Base-by-base conservation (phyloP, 2,113 vertebrate species). In the Melanotaenia duboulayi region DNA sequence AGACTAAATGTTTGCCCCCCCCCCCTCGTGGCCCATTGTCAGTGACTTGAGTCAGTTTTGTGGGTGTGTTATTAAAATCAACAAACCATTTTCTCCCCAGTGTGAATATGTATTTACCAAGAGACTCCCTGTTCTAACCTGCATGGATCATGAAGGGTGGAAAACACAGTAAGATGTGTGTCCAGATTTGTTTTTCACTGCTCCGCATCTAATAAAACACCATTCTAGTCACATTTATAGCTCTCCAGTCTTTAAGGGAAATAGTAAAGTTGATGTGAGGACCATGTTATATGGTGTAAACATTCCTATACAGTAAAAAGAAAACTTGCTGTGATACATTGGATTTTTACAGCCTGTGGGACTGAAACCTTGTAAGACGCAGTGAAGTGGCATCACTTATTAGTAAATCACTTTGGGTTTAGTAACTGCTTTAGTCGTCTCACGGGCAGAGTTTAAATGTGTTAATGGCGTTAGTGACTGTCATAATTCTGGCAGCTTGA, bases 401-500 rank as follows among this genome's bases (percentile, higher is more conserved):
- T 64, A 73, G 74, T 58, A 55, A 66, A 57, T 81, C 71, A 48
- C 42, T 64, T 14, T 39, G 64, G 28, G 20, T 68, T 82, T 59
- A 65, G 69, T 60, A 58, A 24, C 68, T 54, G 49, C 52, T 86
- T 70, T 50, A 82, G 70, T 39, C n/a, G 17, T 76, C 78, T 76
- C 84, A 35, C 0, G 67, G 66, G 84, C 32, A 17, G 60, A 72
- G 68, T 84, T 19, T 51, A 80, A 63, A 86, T 1, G 81, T 81
- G 82, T 91, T 87, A 87, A 87, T 81, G 72, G 74, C 42, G 63
- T 85, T 59, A 60, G 69, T 48, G 81, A 61, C 79, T 76, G 84
- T 82, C 76, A 82, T 83, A 70, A 65, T 67, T 78, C 76, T 87
- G 89, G 87, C 89, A 80, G 71, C 76, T 66, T 65, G 17, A 83